phyloP scores from a whole-genome alignment of 2,797 vertebrate species.

The Cephalopachus bancanus region DNA sequence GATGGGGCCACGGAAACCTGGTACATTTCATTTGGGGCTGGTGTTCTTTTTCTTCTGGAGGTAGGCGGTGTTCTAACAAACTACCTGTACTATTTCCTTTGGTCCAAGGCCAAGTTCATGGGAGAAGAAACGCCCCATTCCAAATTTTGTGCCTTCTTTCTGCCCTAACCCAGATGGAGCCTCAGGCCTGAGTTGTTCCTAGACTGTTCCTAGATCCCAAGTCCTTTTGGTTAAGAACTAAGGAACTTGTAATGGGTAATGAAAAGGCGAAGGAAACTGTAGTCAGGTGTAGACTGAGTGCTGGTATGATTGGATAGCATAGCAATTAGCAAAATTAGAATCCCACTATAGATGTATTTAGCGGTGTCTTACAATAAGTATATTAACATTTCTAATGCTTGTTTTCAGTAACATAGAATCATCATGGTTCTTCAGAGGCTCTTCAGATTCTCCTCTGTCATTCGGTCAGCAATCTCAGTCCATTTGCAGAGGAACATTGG shows the following conservation, averaged over 20 bases:
- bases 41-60: background rate
- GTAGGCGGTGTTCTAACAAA: background rate
- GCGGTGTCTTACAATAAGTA: background rate
- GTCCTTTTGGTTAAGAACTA: background rate
- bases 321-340: background rate
- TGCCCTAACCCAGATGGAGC: background rate
- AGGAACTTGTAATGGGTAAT: background rate
- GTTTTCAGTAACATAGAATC: slow-evolving; percentile 58
- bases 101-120: background rate
- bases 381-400: slow-evolving; percentile 34
- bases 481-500: slow-evolving; percentile 95
- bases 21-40: background rate
- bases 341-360: background rate
- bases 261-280: background rate
- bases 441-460: slow-evolving; percentile 90
- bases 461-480: slow-evolving; percentile 89
- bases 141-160: background rate
- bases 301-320: background rate
- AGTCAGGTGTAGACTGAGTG: background rate
- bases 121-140: background rate
- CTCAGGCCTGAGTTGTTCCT: background rate
- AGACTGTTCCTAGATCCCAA: background rate
- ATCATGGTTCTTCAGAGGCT: slow-evolving; percentile 93
- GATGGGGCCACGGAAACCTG: background rate
- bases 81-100: background rate